Base-by-base conservation (phyloP, 2,888 invertebrate genomes). In the Rhagonycha lutea region DNA sequence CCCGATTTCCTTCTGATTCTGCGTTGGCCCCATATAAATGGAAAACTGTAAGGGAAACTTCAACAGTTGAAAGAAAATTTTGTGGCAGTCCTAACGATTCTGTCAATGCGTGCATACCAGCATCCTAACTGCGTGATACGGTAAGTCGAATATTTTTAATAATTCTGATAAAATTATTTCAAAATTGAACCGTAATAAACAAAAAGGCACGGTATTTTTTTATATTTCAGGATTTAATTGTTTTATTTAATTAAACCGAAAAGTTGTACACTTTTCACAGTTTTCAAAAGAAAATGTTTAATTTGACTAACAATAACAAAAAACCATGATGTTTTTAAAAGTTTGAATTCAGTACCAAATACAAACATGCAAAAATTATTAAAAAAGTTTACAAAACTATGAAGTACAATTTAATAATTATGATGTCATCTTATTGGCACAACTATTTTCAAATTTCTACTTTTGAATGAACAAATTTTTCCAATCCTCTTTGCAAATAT, bases 1-100 rank as follows among this genome's bases (percentile, higher is more conserved):
- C 83, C 78, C 76, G 73, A 80, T 82, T 81, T 82, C 79, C 70
- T 78, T 79, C 81, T 80, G 82, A 82, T 83, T 82, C 83, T 83
- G 83, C 83, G 82, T 83, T 83, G 83, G 82, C 82, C 82, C 83
- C 80, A 81, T 82, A 80, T 81, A 78, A 78, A 79, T 78, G 78
- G 80, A 78, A 80, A 80, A 80, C 78, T 78, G 76, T 76, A 79
- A 69, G 79, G 79, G 78, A 77, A 78, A 79, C n/a, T 26, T 65
- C 78, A 74, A 77, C 78, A 75, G 69, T 73, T 79, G 77, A 79
- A 80, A 77, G 78, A 77, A 77, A 79, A 79, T 76, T 77, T 76
- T 76, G 73, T 77, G 78, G 77, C 75, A 79, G 80, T 81, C 75
- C 74, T 74, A 73, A 68, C 77, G 71, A 75, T 69, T 73, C 74